Conservation (phyloP, 2,797 vertebrate species). For the Choloepus didactylus region DNA sequence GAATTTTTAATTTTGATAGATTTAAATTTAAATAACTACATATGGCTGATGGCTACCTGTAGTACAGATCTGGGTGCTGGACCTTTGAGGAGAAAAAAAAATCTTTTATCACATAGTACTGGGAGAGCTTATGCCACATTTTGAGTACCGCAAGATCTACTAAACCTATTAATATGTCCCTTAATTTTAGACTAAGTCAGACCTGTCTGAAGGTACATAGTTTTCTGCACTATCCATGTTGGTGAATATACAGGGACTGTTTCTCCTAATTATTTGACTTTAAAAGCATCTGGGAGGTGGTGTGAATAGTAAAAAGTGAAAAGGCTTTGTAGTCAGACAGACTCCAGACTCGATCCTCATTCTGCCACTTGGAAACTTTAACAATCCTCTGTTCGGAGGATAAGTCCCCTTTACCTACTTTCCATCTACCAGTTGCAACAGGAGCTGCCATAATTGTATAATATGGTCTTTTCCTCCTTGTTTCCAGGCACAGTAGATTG, state of each 20-base stretch:
- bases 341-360: not conserved
- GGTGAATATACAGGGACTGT: not conserved
- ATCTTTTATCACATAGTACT: not conserved
- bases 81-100: not conserved
- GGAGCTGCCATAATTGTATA: not conserved
- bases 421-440: not conserved
- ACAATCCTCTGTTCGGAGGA: not conserved
- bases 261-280: constrained; percentile 4
- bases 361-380: not conserved
- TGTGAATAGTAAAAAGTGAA: not conserved
- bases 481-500: not conserved
- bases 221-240: not conserved
- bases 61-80: not conserved
- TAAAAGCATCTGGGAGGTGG: not conserved
- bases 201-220: not conserved
- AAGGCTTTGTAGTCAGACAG: not conserved
- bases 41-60: not conserved
- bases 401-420: not conserved
- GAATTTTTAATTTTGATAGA: constrained; percentile 13
- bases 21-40: constrained; percentile 20
- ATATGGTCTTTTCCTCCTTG: not conserved
- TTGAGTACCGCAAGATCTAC: not conserved
- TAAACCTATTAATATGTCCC: not conserved
- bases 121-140: not conserved
- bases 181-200: not conserved